Percentiles rank a stretch among this genome's conserved stretches.
These are phyloP conservation scores for Catharus minimus DNA, from an alignment of 2,113 vertebrate species.

Conservation along the genomic window DNA sequence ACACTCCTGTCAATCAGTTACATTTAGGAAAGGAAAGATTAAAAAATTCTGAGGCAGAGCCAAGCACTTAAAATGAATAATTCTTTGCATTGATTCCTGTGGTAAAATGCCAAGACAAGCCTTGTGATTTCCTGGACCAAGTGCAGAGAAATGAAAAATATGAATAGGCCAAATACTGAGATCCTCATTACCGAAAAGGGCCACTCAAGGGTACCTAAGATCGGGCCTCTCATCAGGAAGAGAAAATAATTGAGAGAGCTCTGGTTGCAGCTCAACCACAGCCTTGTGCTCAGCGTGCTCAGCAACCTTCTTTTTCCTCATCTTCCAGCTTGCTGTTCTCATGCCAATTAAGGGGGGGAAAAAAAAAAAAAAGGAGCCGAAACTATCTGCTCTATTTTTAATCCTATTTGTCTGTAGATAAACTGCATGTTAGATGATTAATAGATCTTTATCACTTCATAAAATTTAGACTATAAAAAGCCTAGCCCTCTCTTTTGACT, in stretches of 20 bases:
- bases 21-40: conserved; percentile 11
- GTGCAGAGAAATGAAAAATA: conserved; percentile 22
- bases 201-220: background rate
- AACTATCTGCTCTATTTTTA: conserved; percentile 62
- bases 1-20: background rate
- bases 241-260: background rate
- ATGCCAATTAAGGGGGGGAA: background rate
- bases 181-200: conserved; percentile 22
- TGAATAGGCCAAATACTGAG: background rate
- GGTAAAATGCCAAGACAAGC: conserved; percentile 2
- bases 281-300: background rate
- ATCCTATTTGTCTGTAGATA: conserved; percentile 45
- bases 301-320: background rate
- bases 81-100: background rate
- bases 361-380: background rate
- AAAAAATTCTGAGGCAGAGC: background rate
- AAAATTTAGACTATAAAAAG: conserved; percentile 56
- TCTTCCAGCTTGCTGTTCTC: background rate
- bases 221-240: background rate
- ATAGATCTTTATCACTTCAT: conserved; percentile 60
- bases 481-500: background rate
- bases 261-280: background rate
- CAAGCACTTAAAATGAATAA: background rate
- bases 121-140: background rate
- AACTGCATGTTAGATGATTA: conserved; percentile 53